Evolutionary conservation across 2,888 invertebrate species (phyloP).

Genomic region (Hirtodrosophila duncani): DNA sequence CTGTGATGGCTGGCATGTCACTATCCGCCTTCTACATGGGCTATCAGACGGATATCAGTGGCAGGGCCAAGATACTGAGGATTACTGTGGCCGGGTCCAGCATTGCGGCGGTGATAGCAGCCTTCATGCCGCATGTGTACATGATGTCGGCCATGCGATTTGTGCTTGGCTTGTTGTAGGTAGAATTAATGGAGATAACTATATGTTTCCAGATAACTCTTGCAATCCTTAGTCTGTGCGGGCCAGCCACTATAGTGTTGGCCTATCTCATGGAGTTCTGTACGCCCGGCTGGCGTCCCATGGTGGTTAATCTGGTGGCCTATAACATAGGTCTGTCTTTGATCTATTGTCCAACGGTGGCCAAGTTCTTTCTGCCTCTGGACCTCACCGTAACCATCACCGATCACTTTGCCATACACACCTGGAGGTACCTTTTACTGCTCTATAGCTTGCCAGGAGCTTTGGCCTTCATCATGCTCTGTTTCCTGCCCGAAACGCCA

Average conservation of each 20-base stretch:
- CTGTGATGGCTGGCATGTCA: slow-evolving; percentile 8
- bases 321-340: neutral
- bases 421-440: slow-evolving; percentile 16
- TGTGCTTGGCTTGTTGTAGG: slow-evolving; percentile 12
- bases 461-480: neutral
- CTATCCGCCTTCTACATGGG: slow-evolving; percentile 6
- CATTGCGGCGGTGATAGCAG: neutral
- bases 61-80: neutral
- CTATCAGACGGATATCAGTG: slow-evolving; percentile 12
- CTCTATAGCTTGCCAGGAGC: slow-evolving; percentile 1
- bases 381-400: neutral
- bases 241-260: neutral
- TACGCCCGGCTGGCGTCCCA: neutral
- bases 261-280: slow-evolving; percentile 16
- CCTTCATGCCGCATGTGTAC: slow-evolving; percentile 13
- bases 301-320: neutral
- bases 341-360: slow-evolving; percentile 4
- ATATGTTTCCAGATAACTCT: neutral
- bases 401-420: neutral
- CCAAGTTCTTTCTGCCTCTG: neutral
- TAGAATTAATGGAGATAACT: neutral
- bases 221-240: neutral
- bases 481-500: slow-evolving; percentile 18
- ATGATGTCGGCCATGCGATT: neutral
- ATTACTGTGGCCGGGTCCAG: neutral